Base-by-base conservation (phyloP, 1,140 invertebrate genomes). In the Drosophila mauritiana region DNA sequence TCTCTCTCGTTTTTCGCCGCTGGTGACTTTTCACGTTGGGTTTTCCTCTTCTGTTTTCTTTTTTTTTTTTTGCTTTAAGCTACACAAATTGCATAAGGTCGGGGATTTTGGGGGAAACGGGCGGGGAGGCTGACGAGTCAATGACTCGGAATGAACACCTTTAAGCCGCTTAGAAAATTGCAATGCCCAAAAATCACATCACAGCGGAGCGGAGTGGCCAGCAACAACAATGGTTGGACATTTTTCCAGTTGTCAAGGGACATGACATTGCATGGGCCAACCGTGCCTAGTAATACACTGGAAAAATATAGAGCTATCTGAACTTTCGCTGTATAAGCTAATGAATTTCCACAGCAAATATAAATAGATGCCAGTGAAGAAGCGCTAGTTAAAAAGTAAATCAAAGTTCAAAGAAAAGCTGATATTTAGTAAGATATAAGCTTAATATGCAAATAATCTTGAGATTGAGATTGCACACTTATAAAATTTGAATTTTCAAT, bases 111-210 rank as follows among this genome's bases (percentile, higher is more conserved):
- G 10, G 13, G 45, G 27, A 10, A 3, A 13, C 31, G 17, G 31
- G 49, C n/a, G 15, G 51, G 49, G 31, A 46, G 49, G 54, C 36
- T 54, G 52, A 69, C 17, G 40, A 73, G 58, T 65, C 79, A 83
- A 88, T 80, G 83, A 89, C 84, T 83, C 64, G 80, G 68, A 84
- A 80, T 84, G 77, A 84, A 90, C 84, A 89, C 68, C 84, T 89
- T 89, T 89, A 89, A 90, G 85, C 84, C 84, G 80, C 85, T 89
- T 89, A 78, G 65, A 89, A 89, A 89, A 89, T 89, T 83, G 77
- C 84, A 84, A 84, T 80, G 76, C 58, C 57, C 80, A 84, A 89
- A 89, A 84, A 78, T 74, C 56, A 78, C 55, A 74, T 55, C 64
- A 64, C 51, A 54, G 34, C 20, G 56, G 51, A 67, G 59, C 53